A percentile compares a stretch with the other conserved stretches of the same genome.
Evolutionary conservation across 2,797 vertebrate species (phyloP).

Genomic region (Sebastes nivosus): DNA sequence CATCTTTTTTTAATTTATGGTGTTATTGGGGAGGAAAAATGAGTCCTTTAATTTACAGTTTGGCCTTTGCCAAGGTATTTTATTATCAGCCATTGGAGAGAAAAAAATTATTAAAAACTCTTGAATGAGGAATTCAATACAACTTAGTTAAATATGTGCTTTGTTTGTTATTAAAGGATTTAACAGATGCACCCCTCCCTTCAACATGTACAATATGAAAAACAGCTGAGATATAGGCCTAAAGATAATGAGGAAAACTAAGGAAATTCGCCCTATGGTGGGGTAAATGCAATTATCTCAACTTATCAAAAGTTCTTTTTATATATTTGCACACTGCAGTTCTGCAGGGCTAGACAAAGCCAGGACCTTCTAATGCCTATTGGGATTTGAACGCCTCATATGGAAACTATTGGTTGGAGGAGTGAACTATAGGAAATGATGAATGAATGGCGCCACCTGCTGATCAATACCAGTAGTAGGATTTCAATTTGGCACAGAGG

Average conservation of each 20-base stretch:
- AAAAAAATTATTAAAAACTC: neutral
- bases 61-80: neutral
- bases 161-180: neutral
- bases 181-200: neutral
- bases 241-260: neutral
- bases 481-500: neutral
- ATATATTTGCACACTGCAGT: neutral
- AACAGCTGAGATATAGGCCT: neutral
- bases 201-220: neutral
- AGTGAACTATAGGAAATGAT: neutral
- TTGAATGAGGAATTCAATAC: neutral
- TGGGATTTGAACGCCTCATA: neutral
- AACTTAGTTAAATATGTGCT: neutral
- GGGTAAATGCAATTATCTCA: neutral
- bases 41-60: accelerated
- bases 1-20: neutral
- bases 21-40: neutral
- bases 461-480: neutral
- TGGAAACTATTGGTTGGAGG: too few species aligned
- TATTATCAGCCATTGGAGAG: neutral
- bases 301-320: neutral
- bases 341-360: neutral
- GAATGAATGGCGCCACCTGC: slow-evolving; percentile 39
- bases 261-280: neutral
- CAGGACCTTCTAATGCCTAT: neutral